Percentiles rank a stretch among this genome's conserved stretches.
Evolutionary conservation across 2,888 invertebrate species (phyloP).

Genomic region (Dastarcus helophoroides): DNA sequence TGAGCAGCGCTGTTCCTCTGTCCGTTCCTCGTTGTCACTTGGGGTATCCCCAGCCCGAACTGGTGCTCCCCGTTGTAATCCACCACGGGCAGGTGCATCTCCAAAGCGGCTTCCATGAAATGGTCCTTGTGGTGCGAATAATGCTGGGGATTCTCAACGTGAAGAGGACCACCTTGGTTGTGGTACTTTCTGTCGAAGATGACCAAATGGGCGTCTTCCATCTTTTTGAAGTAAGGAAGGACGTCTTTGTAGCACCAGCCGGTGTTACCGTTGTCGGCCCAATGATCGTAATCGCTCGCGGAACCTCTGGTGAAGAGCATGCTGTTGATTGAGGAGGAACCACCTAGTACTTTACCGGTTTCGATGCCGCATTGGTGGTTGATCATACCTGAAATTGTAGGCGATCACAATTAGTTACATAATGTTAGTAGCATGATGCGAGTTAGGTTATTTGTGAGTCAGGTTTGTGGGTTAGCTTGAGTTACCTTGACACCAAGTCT

Average conservation of each 20-base stretch:
- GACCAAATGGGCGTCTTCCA: constrained; percentile 58
- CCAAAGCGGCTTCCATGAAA: constrained; percentile 50
- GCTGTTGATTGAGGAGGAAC: constrained; percentile 66
- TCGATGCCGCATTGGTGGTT: constrained; percentile 23
- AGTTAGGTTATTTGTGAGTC: background rate
- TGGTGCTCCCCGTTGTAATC: constrained; percentile 54
- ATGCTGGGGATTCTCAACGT: constrained; percentile 36
- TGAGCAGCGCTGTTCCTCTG: constrained; percentile 54
- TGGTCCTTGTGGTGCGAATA: constrained; percentile 15
- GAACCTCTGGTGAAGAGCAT: constrained; percentile 71
- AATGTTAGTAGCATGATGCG: too few species aligned
- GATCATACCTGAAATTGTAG: constrained; percentile 8
- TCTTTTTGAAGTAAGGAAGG: constrained; percentile 64
- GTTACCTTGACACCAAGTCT: constrained; percentile 40
- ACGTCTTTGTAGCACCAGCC: constrained; percentile 67
- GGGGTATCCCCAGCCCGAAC: constrained; percentile 49
- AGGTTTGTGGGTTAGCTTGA: constrained; percentile 3
- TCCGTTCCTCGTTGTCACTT: constrained; percentile 53
- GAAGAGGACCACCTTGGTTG: constrained; percentile 44
- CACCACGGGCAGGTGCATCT: constrained; percentile 46
- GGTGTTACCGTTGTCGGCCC: constrained; percentile 58
- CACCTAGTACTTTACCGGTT: constrained; percentile 68
- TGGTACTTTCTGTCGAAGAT: constrained; percentile 44
- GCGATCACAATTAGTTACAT: too few species aligned
- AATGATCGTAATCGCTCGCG: constrained; percentile 60